Evolutionary conservation across 2,797 vertebrate species (phyloP).

Genomic region (Ciconia nigra): DNA sequence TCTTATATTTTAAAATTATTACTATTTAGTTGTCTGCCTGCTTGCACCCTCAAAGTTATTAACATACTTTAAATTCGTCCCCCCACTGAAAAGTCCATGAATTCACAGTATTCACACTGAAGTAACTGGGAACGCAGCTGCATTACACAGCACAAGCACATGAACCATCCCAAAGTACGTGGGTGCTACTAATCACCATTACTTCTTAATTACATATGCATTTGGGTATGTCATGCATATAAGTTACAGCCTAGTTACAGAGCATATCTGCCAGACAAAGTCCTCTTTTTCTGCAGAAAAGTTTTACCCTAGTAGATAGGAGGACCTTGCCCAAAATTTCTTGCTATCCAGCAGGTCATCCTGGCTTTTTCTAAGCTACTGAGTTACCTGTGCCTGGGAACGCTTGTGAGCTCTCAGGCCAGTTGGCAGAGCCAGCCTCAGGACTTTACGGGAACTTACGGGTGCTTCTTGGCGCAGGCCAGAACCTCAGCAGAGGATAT

Average conservation of each 20-base stretch:
- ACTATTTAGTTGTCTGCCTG: background rate
- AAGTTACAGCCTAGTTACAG: background rate
- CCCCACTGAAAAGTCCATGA: background rate
- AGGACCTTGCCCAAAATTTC: background rate
- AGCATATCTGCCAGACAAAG: background rate
- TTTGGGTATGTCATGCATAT: background rate
- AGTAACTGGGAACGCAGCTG: background rate
- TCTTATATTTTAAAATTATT: background rate
- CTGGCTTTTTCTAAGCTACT: background rate
- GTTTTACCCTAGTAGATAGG: background rate
- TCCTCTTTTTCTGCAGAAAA: background rate
- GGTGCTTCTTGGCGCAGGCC: rapidly evolving
- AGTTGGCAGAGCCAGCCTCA: background rate
- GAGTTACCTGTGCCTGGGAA: background rate
- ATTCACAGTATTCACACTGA: background rate
- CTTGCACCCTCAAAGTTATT: background rate
- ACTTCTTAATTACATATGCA: background rate
- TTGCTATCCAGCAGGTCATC: background rate
- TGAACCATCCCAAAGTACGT: background rate
- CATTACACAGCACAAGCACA: background rate
- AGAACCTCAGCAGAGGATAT: background rate
- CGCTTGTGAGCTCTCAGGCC: background rate
- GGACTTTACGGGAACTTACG: background rate
- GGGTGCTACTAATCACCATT: background rate
- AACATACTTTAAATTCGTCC: background rate